phyloP scores from a whole-genome alignment of 2,113 vertebrate species.

The Suncus etruscus region DNA sequence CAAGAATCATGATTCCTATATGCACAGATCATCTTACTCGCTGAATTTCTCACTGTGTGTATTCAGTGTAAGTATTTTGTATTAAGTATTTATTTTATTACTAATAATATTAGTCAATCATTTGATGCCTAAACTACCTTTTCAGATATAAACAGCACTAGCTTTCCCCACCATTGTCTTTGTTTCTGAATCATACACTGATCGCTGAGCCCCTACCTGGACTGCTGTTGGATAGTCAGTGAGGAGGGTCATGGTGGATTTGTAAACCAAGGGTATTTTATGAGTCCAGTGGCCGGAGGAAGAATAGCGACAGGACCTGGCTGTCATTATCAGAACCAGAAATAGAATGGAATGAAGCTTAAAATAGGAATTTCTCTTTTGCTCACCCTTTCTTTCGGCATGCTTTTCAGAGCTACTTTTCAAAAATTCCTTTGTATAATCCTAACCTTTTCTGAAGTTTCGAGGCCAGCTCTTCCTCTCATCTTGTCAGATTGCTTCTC shows the following conservation, averaged over 20 bases:
- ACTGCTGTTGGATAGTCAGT: background rate
- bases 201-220: background rate
- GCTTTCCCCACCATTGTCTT: background rate
- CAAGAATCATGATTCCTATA: background rate
- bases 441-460: conserved; percentile 13
- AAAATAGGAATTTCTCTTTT: conserved; percentile 44
- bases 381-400: conserved; percentile 63
- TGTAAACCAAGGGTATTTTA: conserved; percentile 33
- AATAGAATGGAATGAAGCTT: background rate
- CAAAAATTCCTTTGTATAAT: conserved; percentile 18
- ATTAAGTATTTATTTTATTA: conserved; percentile 64
- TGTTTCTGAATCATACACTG: conserved; percentile 17
- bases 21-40: background rate
- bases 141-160: conserved; percentile 18
- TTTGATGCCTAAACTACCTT: background rate
- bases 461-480: conserved; percentile 76
- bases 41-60: background rate
- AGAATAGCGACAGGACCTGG: conserved; percentile 60
- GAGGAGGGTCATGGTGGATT: conserved; percentile 27
- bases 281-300: conserved; percentile 48
- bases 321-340: conserved; percentile 50
- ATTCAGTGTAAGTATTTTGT: conserved; percentile 1
- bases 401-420: background rate
- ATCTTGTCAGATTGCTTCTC: conserved; percentile 78
- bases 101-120: conserved; percentile 37